These are phyloP conservation scores for Pyrrhura leucotis DNA, from an alignment of 2,797 vertebrate genomes.

Conservation along the genomic window DNA sequence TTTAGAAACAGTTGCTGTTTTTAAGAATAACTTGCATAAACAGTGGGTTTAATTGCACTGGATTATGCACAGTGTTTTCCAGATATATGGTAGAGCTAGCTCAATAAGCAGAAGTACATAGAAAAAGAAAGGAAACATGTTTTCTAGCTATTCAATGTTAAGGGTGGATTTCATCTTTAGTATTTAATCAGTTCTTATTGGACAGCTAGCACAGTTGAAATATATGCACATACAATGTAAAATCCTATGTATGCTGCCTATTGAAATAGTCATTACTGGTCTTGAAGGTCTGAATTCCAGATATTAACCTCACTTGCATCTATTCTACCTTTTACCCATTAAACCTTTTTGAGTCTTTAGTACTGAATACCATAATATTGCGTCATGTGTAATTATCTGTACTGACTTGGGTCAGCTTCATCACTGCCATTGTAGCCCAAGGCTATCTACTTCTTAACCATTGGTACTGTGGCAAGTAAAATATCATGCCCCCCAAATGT, in stretches of 20 bases:
- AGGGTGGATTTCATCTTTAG: not conserved
- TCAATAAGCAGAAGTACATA: not conserved
- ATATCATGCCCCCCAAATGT: not conserved
- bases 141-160: not conserved
- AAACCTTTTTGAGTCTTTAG: not conserved
- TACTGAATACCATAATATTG: not conserved
- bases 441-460: not conserved
- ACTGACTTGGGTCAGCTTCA: fast-evolving
- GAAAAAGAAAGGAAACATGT: not conserved
- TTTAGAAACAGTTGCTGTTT: not conserved
- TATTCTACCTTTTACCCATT: not conserved
- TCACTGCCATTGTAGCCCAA: not conserved
- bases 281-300: not conserved
- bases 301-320: not conserved
- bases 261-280: not conserved
- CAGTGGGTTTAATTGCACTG: not conserved
- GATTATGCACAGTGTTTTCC: conserved; percentile 19
- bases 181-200: not conserved
- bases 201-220: not conserved
- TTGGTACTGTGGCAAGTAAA: not conserved
- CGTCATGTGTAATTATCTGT: not conserved
- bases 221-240: not conserved
- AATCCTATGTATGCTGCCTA: not conserved
- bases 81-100: not conserved
- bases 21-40: conserved; percentile 20